Evolutionary conservation across 2,113 vertebrate species (phyloP).

Genomic region (Platysteira castanea): DNA sequence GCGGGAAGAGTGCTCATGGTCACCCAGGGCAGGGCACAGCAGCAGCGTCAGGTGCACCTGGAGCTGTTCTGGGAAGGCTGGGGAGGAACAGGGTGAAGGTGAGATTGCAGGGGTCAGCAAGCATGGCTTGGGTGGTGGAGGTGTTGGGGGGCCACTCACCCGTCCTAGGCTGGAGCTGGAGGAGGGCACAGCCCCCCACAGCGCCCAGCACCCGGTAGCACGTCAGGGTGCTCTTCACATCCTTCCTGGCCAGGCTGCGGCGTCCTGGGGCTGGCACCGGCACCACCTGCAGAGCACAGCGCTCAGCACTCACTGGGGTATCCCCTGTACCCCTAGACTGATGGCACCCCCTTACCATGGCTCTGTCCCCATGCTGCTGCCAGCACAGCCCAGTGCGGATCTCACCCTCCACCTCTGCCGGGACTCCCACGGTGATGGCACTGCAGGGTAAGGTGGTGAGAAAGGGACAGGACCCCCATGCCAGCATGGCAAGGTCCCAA

Average conservation of each 20-base stretch:
- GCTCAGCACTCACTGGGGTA: background rate
- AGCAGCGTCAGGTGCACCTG: slow-evolving; percentile 66
- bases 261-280: slow-evolving; percentile 52
- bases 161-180: slow-evolving; percentile 75
- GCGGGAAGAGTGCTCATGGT: slow-evolving; percentile 52
- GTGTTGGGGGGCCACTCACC: background rate
- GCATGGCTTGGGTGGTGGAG: background rate
- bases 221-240: slow-evolving; percentile 70
- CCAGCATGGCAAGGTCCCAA: accelerated
- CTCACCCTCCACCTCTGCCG: slow-evolving; percentile 43
- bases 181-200: slow-evolving; percentile 51
- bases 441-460: background rate
- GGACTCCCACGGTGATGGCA: background rate
- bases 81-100: background rate
- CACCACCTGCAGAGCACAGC: slow-evolving; percentile 50
- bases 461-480: too few relatives aligned
- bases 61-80: slow-evolving; percentile 72
- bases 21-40: slow-evolving; percentile 71
- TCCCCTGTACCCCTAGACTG: accelerated
- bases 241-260: slow-evolving; percentile 53
- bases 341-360: background rate
- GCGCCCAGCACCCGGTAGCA: slow-evolving; percentile 64
- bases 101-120: accelerated
- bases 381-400: slow-evolving; percentile 44
- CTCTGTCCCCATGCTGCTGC: slow-evolving; percentile 16